Evolutionary conservation across 2,797 vertebrate genomes (phyloP).

Genomic region (Leptatherina wallacei): DNA sequence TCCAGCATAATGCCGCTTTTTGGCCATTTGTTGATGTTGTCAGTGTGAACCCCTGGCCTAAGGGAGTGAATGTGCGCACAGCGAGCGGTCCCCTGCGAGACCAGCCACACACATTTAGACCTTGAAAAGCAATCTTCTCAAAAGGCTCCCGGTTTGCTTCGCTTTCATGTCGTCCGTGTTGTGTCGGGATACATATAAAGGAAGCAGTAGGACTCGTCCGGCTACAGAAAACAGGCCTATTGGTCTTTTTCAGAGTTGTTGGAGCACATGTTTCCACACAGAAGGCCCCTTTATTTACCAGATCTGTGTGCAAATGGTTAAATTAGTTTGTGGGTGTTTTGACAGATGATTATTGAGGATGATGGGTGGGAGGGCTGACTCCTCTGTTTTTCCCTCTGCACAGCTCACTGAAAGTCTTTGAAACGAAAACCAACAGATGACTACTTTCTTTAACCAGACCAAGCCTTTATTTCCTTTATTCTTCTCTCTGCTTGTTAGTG

Average conservation of each 20-base stretch:
- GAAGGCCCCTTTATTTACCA: constrained; percentile 83
- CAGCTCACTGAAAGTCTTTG: constrained; percentile 70
- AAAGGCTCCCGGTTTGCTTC: constrained; percentile 85
- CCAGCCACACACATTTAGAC: constrained; percentile 84
- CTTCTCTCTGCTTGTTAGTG: constrained; percentile 16
- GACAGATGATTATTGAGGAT: constrained; percentile 86
- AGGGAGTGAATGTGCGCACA: constrained; percentile 82
- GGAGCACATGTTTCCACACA: constrained; percentile 85
- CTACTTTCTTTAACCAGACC: constrained; percentile 57
- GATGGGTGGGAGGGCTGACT: constrained; percentile 81
- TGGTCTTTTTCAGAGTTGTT: constrained; percentile 88
- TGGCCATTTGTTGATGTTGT: constrained; percentile 90
- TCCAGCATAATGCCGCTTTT: constrained; percentile 85
- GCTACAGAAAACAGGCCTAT: constrained; percentile 80
- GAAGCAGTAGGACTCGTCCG: constrained; percentile 83
- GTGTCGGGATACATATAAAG: constrained; percentile 79
- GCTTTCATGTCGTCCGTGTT: constrained; percentile 86
- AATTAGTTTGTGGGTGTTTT: constrained; percentile 88
- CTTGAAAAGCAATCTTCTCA: constrained; percentile 91
- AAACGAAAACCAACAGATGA: constrained; percentile 74
- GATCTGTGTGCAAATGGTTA: constrained; percentile 85
- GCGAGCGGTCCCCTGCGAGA: constrained; percentile 86
- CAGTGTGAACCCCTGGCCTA: constrained; percentile 83
- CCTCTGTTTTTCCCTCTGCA: constrained; percentile 65
- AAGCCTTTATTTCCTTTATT: constrained; percentile 36